Base-by-base conservation (phyloP, 2,797 vertebrate species). In the Macroramphosus scolopax region DNA sequence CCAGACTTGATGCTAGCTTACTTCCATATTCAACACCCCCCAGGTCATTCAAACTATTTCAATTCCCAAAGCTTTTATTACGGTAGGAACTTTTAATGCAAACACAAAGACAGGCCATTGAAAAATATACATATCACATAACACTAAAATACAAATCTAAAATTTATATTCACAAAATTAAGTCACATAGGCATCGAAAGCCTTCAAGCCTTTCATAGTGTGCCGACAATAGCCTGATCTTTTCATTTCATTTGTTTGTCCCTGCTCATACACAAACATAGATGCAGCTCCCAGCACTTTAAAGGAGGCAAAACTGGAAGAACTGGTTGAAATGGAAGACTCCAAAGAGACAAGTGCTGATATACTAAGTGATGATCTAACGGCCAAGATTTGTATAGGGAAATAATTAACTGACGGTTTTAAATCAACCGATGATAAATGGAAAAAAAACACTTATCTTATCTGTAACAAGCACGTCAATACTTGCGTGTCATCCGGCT, bases 191-290 rank as follows among this genome's bases (percentile, higher is more conserved):
- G 24, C 9, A 39, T 25, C 34, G n/a, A n/a, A n/a, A n/a, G n/a
- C n/a, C n/a, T n/a, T n/a, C n/a, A 58, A 31, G 15, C 6, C 32
- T 41, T 43, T 37, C 2, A 66, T 17, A 16, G 6, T 4, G 20
- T n/a, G 22, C 15, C 5, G 41, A 20, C 10, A n/a, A 38, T 6
- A 25, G 2, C 15, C 57, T 45, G 18, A 41, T 55, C 13, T 78
- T 73, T 70, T 31, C 54, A 81, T 74, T 38, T 82, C 58, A 74
- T 80, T 79, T 80, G 75, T 40, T 52, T 80, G 16, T 35, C 24
- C 17, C 13, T 3, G 41, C 42, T 56, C 44, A 39, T 40, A 75
- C 10, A 44, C 47, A 76, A 72, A 75, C 67, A 26, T 36, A 34
- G 17, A 10, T 14, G 26, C 13, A 36, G 8, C 32, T 62, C 2